Conservation (phyloP, 2,797 vertebrate genomes). For the Adelosebastes latens region DNA sequence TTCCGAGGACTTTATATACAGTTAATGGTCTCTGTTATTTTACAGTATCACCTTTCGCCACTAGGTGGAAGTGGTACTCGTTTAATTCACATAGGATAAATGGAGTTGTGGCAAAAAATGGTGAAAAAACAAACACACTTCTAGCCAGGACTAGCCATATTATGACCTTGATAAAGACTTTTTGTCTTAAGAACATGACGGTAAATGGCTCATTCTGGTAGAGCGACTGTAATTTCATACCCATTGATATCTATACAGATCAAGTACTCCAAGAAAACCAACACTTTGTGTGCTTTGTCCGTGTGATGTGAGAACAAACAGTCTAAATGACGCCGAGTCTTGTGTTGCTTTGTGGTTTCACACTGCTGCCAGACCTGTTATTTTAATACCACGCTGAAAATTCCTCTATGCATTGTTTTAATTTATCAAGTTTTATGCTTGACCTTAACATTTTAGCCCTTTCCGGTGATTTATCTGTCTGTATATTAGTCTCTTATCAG, state of each 20-base stretch:
- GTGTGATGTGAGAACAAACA: not conserved
- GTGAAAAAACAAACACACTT: not conserved
- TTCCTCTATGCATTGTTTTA: not conserved
- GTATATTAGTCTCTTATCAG: not conserved
- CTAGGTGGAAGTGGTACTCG: slow-evolving; percentile 52
- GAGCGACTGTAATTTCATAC: not conserved
- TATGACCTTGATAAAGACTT: not conserved
- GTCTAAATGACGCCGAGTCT: not conserved
- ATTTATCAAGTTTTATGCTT: not conserved
- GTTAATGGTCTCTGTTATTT: not conserved
- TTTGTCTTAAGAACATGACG: not conserved
- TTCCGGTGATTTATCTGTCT: not conserved
- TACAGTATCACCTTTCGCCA: slow-evolving; percentile 31
- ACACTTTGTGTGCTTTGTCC: not conserved
- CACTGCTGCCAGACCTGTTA: not conserved
- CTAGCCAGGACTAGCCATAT: not conserved
- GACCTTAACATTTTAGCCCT: not conserved
- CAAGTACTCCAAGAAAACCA: not conserved
- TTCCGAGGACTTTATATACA: too few species aligned
- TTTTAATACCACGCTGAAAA: not conserved
- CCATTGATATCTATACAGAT: not conserved
- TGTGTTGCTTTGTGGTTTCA: slow-evolving; percentile 3
- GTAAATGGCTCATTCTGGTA: not conserved
- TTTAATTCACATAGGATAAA: not conserved
- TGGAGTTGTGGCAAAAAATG: not conserved